Conservation (phyloP, 2,888 invertebrate genomes). For the Agriopis leucophaearia region DNA sequence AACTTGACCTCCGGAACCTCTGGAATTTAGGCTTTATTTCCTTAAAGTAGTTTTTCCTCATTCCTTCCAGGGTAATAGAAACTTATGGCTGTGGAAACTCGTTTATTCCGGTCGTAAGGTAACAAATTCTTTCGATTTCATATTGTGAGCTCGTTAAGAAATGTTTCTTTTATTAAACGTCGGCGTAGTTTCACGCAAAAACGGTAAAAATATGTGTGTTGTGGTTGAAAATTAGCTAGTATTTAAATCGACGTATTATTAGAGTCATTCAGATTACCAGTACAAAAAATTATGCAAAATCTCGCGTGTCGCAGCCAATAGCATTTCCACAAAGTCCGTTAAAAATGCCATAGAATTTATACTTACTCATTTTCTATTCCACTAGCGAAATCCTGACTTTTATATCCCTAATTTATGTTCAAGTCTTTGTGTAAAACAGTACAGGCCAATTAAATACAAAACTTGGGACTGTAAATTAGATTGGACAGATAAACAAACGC, state of each 20-base stretch:
- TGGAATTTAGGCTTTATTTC: constrained; percentile 55
- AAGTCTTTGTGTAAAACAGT: constrained; percentile 38
- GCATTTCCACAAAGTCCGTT: constrained; percentile 6
- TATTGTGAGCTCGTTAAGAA: constrained; percentile 34
- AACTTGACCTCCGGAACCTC: constrained; percentile 55
- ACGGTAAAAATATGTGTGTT: constrained; percentile 22
- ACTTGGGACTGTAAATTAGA: constrained; percentile 49
- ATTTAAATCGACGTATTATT: constrained; percentile 30
- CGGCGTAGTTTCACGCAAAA: constrained; percentile 41
- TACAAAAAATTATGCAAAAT: constrained; percentile 43
- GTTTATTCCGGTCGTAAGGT: constrained; percentile 36
- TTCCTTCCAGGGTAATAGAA: constrained; percentile 45
- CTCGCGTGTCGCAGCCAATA: constrained; percentile 41
- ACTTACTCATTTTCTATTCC: constrained; percentile 37
- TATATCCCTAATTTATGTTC: constrained; percentile 44
- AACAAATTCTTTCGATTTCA: constrained; percentile 36
- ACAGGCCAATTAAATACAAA: constrained; percentile 49
- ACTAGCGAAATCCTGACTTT: constrained; percentile 42
- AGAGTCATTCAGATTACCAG: constrained; percentile 18
- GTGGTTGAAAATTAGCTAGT: constrained; percentile 42
- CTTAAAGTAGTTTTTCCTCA: constrained; percentile 46
- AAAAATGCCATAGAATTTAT: constrained; percentile 28
- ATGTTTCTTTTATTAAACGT: constrained; percentile 38
- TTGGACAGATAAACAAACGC: constrained; percentile 49
- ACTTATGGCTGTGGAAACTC: constrained; percentile 46